Evolutionary conservation across 2,888 invertebrate species (phyloP).

Genomic region (Clostera curtula): DNA sequence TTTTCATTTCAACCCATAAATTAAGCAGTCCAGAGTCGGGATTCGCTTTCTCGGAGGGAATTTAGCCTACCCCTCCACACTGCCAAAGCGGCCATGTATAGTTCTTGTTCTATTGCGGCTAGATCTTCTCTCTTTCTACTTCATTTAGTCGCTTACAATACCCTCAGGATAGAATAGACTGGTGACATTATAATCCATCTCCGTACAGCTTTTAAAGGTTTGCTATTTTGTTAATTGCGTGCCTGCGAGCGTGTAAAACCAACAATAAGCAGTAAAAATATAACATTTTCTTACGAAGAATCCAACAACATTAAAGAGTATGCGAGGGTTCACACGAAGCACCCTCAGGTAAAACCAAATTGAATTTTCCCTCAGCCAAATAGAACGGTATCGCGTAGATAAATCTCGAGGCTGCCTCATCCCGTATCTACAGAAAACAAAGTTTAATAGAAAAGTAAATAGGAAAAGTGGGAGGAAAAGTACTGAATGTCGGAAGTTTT

Average conservation of each 20-base stretch:
- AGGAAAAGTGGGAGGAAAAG: slow-evolving; percentile 59
- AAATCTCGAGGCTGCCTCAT: slow-evolving; percentile 62
- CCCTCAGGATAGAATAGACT: too few relatives aligned
- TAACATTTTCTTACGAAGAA: slow-evolving; percentile 43
- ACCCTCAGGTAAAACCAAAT: slow-evolving; percentile 70
- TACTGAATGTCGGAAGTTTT: slow-evolving; percentile 57
- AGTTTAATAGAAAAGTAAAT: slow-evolving; percentile 70
- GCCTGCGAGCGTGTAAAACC: slow-evolving; percentile 16
- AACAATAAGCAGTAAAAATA: slow-evolving; percentile 46
- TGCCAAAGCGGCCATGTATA: too few relatives aligned
- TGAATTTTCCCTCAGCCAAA: slow-evolving; percentile 66
- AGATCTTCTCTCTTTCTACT: too few relatives aligned
- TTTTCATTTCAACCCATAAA: too few relatives aligned
- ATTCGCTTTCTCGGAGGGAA: too few relatives aligned
- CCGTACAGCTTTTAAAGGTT: too few relatives aligned
- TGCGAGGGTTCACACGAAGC: slow-evolving; percentile 52
- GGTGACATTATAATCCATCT: too few relatives aligned
- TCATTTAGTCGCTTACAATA: too few relatives aligned
- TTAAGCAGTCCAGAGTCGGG: too few relatives aligned
- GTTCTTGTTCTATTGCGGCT: too few relatives aligned
- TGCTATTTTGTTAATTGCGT: too few relatives aligned
- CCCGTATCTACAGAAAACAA: slow-evolving; percentile 61
- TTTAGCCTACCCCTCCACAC: too few relatives aligned
- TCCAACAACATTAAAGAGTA: slow-evolving; percentile 53
- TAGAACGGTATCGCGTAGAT: slow-evolving; percentile 67